Conservation (phyloP, 1,140 invertebrate species). For the Amyelois transitella region DNA sequence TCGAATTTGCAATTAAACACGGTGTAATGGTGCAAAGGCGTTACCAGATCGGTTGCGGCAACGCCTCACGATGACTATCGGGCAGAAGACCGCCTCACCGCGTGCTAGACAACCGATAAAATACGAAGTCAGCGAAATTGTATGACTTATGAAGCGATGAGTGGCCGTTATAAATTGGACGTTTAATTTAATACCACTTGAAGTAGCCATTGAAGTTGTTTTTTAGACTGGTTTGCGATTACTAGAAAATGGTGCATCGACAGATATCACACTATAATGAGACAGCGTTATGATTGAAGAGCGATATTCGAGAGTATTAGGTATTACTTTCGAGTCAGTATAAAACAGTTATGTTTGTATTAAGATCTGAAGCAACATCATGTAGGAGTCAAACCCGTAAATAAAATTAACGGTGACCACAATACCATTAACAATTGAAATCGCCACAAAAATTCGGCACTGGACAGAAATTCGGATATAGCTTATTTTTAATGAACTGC, state of each 20-base stretch:
- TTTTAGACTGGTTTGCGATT: not conserved
- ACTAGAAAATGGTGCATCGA: not conserved
- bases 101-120: conserved; percentile 42
- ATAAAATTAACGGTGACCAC: not conserved
- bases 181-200: conserved; percentile 24
- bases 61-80: conserved; percentile 52
- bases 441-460: not conserved
- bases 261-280: not conserved
- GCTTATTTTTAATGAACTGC: conserved; percentile 66
- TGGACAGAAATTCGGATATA: conserved; percentile 21
- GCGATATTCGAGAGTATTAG: not conserved
- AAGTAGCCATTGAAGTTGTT: not conserved
- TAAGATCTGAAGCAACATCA: not conserved
- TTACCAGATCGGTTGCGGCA: conserved; percentile 35
- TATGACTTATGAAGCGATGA: conserved; percentile 47
- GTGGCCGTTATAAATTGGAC: conserved; percentile 39
- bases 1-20: conserved; percentile 42
- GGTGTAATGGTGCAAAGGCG: conserved; percentile 38
- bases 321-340: not conserved
- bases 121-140: conserved; percentile 27
- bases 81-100: conserved; percentile 39
- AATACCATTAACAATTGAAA: not conserved
- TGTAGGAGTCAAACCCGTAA: not conserved
- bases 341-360: not conserved
- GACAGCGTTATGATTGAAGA: not conserved